phyloP scores from a whole-genome alignment of 2,797 vertebrate genomes.

The Pampus argenteus region DNA sequence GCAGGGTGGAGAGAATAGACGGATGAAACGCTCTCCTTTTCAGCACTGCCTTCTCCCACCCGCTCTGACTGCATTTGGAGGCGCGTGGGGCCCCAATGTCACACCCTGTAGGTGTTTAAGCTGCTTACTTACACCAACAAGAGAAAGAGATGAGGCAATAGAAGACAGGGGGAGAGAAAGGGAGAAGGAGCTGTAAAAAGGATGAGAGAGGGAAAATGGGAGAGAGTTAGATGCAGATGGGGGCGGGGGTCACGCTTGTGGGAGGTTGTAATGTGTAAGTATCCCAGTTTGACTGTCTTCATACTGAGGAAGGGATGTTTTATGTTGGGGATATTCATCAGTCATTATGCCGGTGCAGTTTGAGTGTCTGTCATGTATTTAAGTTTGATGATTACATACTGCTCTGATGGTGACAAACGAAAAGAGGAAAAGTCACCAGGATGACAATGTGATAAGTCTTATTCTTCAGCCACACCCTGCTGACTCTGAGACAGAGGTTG shows the following conservation, averaged over 20 bases:
- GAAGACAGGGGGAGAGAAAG: constrained; percentile 65
- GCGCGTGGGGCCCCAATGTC: constrained; percentile 82
- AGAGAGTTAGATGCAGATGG: constrained; percentile 70
- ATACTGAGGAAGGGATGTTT: constrained; percentile 43
- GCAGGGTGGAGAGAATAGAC: constrained; percentile 77
- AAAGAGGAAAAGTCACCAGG: constrained; percentile 37
- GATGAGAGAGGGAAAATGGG: constrained; percentile 70
- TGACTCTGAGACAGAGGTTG: constrained; percentile 31
- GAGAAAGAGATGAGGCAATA: constrained; percentile 78
- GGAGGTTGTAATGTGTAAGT: constrained; percentile 74
- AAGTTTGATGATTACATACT: constrained; percentile 36
- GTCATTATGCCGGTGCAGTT: constrained; percentile 21
- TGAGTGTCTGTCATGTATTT: constrained; percentile 35
- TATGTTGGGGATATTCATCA: constrained; percentile 49
- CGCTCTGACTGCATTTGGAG: constrained; percentile 77
- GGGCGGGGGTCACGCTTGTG: constrained; percentile 78
- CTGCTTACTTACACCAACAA: constrained; percentile 83
- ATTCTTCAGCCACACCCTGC: constrained; percentile 50
- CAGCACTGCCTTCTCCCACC: constrained; percentile 69
- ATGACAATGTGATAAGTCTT: constrained; percentile 35
- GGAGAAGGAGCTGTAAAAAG: constrained; percentile 57
- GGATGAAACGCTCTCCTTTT: constrained; percentile 79
- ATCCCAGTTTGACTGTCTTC: constrained; percentile 72
- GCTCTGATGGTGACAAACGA: constrained; percentile 22
- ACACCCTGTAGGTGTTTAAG: constrained; percentile 88